Percentiles rank a stretch among this genome's conserved stretches.
Evolutionary conservation across 2,888 invertebrate species (phyloP).

Genomic region (Congeria kusceri): DNA sequence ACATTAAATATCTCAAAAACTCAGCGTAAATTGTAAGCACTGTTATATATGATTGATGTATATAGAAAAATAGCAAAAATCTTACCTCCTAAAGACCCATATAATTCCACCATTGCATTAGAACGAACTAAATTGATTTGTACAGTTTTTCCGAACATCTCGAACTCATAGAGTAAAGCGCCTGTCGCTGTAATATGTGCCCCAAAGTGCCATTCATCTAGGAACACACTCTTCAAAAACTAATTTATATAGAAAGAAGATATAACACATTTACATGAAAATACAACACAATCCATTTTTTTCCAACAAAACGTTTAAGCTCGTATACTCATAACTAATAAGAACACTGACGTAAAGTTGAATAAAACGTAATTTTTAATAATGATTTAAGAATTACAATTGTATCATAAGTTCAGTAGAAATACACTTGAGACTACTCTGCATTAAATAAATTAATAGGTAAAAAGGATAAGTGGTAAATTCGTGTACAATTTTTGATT

Average conservation of each 20-base stretch:
- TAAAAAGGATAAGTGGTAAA: too few species aligned
- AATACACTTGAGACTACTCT: too few species aligned
- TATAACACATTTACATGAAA: too few species aligned
- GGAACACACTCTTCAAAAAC: conserved; percentile 36
- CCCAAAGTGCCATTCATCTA: conserved; percentile 42
- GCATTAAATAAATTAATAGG: too few species aligned
- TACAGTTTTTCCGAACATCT: conserved; percentile 21
- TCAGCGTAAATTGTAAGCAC: too few species aligned
- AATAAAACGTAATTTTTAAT: too few species aligned
- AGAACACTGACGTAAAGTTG: neutral
- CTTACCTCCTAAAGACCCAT: conserved; percentile 39
- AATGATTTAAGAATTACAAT: too few species aligned
- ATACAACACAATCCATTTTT: too few species aligned
- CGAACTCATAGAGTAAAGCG: conserved; percentile 13
- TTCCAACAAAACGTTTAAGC: too few species aligned
- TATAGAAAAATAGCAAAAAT: neutral
- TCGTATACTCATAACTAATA: neutral
- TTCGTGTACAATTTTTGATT: too few species aligned
- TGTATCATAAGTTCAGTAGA: too few species aligned
- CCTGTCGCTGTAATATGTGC: conserved; percentile 2
- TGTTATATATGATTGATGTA: neutral
- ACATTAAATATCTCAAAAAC: too few species aligned
- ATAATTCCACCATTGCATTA: conserved; percentile 11
- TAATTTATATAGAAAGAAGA: neutral
- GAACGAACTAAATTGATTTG: conserved; percentile 9